Evolutionary conservation across 2,113 vertebrate genomes (phyloP).

Genomic region (Phalacrocorax pelagicus): DNA sequence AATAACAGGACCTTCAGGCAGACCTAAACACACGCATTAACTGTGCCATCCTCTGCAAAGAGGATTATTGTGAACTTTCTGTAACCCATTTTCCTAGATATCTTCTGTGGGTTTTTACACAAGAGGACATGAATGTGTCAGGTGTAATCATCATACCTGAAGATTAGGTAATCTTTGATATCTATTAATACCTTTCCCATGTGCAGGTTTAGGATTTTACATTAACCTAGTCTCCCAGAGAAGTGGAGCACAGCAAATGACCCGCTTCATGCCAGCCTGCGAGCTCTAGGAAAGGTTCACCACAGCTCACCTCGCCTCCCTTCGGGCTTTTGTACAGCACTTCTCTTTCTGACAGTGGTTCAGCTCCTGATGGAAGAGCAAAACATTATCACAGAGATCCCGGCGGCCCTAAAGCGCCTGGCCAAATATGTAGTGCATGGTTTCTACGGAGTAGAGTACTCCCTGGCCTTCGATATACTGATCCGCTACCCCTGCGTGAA

Average conservation of each 20-base stretch:
- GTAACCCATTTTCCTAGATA: neutral
- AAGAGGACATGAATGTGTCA: neutral
- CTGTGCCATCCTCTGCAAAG: neutral
- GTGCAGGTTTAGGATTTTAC: neutral
- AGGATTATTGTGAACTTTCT: neutral
- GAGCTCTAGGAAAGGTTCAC: neutral
- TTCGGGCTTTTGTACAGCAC: neutral
- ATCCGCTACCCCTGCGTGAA: slow-evolving; percentile 61
- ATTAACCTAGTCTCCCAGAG: neutral
- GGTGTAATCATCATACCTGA: neutral
- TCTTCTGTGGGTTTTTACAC: neutral
- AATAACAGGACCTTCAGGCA: neutral
- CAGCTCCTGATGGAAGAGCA: slow-evolving; percentile 46
- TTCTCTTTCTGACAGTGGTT: neutral
- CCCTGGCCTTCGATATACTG: slow-evolving; percentile 46
- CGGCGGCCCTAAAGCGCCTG: slow-evolving; percentile 46
- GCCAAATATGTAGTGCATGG: slow-evolving; percentile 58
- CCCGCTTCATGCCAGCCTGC: neutral
- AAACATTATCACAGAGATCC: neutral
- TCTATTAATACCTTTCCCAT: neutral
- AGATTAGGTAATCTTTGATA: neutral
- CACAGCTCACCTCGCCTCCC: neutral
- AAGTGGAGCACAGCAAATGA: neutral
- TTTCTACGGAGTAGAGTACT: slow-evolving; percentile 54
- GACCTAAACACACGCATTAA: neutral